Percentiles rank a stretch among this genome's conserved stretches.
phyloP scores from a whole-genome alignment of 2,113 vertebrate genomes.

The Redunca redunca region DNA sequence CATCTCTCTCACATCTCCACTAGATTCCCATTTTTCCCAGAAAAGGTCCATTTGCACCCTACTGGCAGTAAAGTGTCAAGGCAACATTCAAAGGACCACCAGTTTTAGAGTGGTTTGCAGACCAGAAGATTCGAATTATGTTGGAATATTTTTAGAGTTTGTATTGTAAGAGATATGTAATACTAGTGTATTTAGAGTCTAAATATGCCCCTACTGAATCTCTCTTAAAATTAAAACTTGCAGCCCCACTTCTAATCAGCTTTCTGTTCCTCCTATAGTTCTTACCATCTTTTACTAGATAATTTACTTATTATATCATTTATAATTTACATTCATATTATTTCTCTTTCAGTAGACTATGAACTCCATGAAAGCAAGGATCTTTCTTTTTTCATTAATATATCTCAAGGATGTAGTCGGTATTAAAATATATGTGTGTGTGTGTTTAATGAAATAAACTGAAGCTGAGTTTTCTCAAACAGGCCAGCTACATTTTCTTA shows the following conservation, averaged over 20 bases:
- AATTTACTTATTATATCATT: not conserved
- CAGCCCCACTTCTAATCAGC: not conserved
- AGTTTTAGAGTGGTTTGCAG: not conserved
- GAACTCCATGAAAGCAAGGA: not conserved
- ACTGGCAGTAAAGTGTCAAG: not conserved
- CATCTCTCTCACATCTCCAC: not conserved
- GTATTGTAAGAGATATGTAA: not conserved
- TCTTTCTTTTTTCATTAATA: not conserved
- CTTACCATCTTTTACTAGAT: not conserved
- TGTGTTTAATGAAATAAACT: not conserved
- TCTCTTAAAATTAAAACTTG: conserved; percentile 5
- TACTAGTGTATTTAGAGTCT: not conserved
- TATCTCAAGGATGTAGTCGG: not conserved
- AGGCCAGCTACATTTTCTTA: not conserved
- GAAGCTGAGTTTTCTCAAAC: not conserved
- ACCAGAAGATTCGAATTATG: not conserved
- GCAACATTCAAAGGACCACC: not conserved
- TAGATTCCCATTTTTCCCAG: not conserved
- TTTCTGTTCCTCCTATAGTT: not conserved
- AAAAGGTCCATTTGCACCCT: not conserved
- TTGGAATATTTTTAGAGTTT: not conserved
- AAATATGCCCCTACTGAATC: not conserved
- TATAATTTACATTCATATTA: not conserved
- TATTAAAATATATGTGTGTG: not conserved
- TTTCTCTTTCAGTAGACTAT: not conserved